Evolutionary conservation across 2,797 vertebrate genomes (phyloP), one percentile per base, ranked within the genome.

Genomic region (Bufotes viridis): DNA sequence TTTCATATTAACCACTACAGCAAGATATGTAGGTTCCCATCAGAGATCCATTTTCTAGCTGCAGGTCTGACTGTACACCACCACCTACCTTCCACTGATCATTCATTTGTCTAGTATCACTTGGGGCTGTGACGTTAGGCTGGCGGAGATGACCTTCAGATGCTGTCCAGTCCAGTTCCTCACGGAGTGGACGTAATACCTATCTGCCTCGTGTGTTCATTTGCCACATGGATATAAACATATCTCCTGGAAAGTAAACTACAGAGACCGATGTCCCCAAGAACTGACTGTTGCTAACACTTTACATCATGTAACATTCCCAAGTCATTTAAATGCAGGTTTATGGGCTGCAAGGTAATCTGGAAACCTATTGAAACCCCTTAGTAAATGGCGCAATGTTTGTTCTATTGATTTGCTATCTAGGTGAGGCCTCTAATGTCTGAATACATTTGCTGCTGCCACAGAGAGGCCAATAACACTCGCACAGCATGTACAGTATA

Each of bases 391-490:
- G 63, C 51, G 22, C 65, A 26, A 24, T n/a, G 49, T 87, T 80
- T 81, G 76, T 55, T 81, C 65, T 72, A 81, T 87, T 80, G 85
- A 87, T 70, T 87, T 87, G 51, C 63, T 51, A 69, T 87, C 85
- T 81, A 24, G 76, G 61, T 80, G 53, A 70, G 85, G 55, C 13
- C 29, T 67, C 75, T 81, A 70, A 86, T 70, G 76, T 80, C 85
- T 69, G 85, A 81, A 87, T 80, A 70, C 83, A 78, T 34, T 63
- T 57, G 70, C 63, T 61, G 34, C 29, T 18, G 60, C 18, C 65
- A 85, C 65, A 87, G 49, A 18, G 61, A 72, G 78, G 11, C 55
- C 82, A 75, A 74, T 84, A 84, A 83, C 26, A 69, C 63, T 69
- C 61, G 13, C 63, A 29, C 55, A 49, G 55, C 26, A 13, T 61